Percentiles rank a stretch among this genome's conserved stretches.
These are phyloP conservation scores for Seriola dumerili DNA, from an alignment of 2,113 vertebrate species.

Conservation along the genomic window DNA sequence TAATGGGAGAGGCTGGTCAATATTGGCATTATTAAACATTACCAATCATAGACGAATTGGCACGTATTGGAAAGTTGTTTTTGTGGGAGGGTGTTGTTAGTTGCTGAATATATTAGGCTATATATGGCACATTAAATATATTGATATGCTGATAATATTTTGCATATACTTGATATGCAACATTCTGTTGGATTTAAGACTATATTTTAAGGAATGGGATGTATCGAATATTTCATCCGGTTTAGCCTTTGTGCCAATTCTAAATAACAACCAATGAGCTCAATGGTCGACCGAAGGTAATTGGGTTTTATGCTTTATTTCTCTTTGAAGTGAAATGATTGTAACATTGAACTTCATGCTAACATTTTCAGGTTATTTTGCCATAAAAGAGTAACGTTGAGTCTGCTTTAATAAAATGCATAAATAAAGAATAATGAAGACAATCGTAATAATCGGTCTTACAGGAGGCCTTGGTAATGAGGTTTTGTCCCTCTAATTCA, in stretches of 20 bases:
- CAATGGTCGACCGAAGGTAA: not conserved
- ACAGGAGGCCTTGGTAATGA: conserved; percentile 19
- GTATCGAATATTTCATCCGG: not conserved
- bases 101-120: not conserved
- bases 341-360: not conserved
- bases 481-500: conserved; percentile 44
- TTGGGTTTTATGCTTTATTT: not conserved
- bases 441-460: conserved; percentile 26
- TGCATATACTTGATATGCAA: not conserved
- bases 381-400: not conserved
- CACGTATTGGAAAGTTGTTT: not conserved
- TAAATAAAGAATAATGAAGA: conserved; percentile 31
- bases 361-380: not conserved
- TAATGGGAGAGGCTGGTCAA: not conserved
- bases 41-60: not conserved
- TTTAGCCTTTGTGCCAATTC: not conserved
- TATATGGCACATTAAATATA: not conserved
- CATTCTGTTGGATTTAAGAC: not conserved
- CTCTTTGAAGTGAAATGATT: not conserved
- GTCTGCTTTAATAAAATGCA: conserved; percentile 31
- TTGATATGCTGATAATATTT: not conserved
- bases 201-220: not conserved
- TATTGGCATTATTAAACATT: not conserved
- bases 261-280: not conserved
- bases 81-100: not conserved